phyloP scores from a whole-genome alignment of 2,797 vertebrate species.

The Neopelma chrysocephalum region DNA sequence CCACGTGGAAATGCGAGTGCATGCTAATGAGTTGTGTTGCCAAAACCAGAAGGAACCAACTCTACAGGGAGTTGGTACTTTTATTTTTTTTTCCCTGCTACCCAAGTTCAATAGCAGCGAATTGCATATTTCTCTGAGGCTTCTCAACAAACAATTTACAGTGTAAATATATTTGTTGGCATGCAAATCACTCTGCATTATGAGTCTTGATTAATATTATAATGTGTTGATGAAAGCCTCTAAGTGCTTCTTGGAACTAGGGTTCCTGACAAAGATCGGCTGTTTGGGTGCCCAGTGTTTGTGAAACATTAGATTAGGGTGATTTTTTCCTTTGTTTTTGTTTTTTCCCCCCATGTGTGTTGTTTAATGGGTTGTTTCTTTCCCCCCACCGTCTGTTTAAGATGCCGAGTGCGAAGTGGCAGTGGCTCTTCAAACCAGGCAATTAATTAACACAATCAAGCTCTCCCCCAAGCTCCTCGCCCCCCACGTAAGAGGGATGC shows the following conservation, averaged over 20 bases:
- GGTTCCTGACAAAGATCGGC: conserved; percentile 75
- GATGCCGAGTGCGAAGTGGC: neutral
- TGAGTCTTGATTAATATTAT: conserved; percentile 85
- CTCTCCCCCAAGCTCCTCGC: neutral
- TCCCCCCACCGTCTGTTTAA: neutral
- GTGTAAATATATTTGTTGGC: conserved; percentile 83
- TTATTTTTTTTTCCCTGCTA: neutral
- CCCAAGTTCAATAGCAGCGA: conserved; percentile 69
- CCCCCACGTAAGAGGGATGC: neutral
- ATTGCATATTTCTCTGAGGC: conserved; percentile 78
- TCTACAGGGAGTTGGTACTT: conserved; percentile 45
- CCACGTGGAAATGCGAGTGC: conserved; percentile 22
- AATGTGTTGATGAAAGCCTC: conserved; percentile 81
- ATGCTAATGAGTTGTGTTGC: conserved; percentile 58
- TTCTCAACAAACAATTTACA: conserved; percentile 81
- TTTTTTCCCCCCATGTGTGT: neutral
- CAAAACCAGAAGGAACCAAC: conserved; percentile 58
- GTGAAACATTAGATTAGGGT: conserved; percentile 72
- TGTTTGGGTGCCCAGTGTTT: conserved; percentile 76
- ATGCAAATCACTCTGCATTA: conserved; percentile 82
- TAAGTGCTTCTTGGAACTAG: conserved; percentile 78
- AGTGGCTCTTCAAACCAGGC: neutral
- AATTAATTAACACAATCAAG: conserved; percentile 50
- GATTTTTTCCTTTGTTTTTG: neutral
- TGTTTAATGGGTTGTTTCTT: neutral